These are phyloP conservation scores for Cairina moschata DNA, from an alignment of 2,113 vertebrate genomes.

Conservation along the genomic window DNA sequence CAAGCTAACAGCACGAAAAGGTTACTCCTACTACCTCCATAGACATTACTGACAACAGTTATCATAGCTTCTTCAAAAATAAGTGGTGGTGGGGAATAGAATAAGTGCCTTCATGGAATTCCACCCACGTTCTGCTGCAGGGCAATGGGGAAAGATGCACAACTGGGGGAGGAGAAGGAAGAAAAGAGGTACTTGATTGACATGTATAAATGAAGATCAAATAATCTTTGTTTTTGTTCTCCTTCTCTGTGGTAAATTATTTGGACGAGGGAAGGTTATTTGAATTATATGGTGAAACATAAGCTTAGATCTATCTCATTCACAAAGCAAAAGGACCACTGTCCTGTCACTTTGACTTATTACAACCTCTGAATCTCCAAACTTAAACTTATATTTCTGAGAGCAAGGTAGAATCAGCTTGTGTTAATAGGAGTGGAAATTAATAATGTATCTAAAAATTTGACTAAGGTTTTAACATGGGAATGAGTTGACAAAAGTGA, in stretches of 20 bases:
- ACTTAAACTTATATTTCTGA: not conserved
- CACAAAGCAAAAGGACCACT: not conserved
- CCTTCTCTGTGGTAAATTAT: not conserved
- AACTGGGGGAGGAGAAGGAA: not conserved
- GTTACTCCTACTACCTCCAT: not conserved
- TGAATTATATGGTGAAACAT: not conserved
- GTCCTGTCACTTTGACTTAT: not conserved
- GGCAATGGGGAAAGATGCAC: not conserved
- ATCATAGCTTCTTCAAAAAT: not conserved
- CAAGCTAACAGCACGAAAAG: not conserved
- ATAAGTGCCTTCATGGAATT: not conserved
- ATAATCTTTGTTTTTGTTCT: not conserved
- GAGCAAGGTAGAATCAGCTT: not conserved
- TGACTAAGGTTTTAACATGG: not conserved
- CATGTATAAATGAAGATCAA: not conserved
- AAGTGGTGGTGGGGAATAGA: not conserved
- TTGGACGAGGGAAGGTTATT: not conserved
- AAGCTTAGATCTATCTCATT: not conserved
- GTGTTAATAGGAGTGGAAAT: not conserved
- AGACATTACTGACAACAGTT: not conserved
- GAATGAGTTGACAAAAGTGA: not conserved
- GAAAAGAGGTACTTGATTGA: not conserved
- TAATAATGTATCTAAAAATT: not conserved
- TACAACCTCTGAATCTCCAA: not conserved
- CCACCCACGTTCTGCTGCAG: not conserved